These are phyloP conservation scores for Cinclus cinclus DNA, from an alignment of 2,113 vertebrate genomes.

Conservation along the genomic window DNA sequence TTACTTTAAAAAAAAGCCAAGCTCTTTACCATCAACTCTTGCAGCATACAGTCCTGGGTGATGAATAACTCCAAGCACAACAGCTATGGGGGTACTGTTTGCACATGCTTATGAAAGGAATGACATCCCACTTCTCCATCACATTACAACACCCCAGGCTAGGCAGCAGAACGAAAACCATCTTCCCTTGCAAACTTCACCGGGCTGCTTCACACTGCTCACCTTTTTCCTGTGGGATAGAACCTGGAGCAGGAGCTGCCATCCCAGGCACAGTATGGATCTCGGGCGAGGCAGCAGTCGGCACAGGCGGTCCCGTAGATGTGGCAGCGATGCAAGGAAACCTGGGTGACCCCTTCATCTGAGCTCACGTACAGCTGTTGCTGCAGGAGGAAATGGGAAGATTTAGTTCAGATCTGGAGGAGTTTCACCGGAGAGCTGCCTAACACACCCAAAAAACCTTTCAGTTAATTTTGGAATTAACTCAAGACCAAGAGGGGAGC, in stretches of 20 bases:
- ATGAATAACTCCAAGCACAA: neutral
- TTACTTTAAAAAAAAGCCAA: neutral
- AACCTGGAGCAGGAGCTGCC: conserved; percentile 94
- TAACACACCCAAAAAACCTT: neutral
- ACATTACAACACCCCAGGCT: neutral
- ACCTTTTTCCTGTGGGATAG: conserved; percentile 96
- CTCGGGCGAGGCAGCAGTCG: conserved; percentile 95
- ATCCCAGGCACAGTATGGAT: conserved; percentile 98
- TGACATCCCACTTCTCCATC: neutral
- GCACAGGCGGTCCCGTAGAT: conserved; percentile 94
- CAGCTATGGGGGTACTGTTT: neutral
- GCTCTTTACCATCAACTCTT: neutral
- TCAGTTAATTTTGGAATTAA: conserved; percentile 23
- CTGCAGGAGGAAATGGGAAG: conserved; percentile 69
- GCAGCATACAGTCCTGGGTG: neutral
- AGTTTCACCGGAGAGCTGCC: neutral
- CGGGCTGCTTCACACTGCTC: neutral
- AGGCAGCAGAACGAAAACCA: neutral
- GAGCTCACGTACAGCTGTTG: conserved; percentile 98
- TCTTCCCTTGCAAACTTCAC: neutral
- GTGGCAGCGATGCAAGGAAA: conserved; percentile 93
- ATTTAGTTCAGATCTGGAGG: conserved; percentile 33
- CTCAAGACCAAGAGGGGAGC: neutral
- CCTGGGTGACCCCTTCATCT: conserved; percentile 89
- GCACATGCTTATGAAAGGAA: neutral